phyloP scores from a whole-genome alignment of 2,888 invertebrate genomes.

The Polyommatus iphigenia region DNA sequence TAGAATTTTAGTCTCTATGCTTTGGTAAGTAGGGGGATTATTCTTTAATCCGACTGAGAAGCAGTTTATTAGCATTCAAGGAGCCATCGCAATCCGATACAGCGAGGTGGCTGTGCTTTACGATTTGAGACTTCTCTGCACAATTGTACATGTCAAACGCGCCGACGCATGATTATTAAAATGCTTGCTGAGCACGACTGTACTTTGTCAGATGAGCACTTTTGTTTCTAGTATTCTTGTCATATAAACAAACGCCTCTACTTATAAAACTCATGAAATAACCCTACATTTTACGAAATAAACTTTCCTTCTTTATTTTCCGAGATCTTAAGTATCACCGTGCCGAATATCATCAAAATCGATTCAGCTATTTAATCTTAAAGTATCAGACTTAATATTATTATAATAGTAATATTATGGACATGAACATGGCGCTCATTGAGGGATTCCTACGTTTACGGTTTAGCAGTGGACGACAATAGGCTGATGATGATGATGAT shows the following conservation, averaged over 20 bases:
- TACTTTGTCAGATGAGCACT: not conserved
- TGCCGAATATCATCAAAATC: too few relatives aligned
- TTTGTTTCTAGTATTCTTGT: not conserved
- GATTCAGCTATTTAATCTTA: too few relatives aligned
- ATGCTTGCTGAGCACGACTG: not conserved
- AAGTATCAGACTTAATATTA: too few relatives aligned
- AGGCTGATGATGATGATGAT: too few relatives aligned
- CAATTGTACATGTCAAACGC: conserved; percentile 61
- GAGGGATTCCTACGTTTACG: too few relatives aligned
- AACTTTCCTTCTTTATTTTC: too few relatives aligned
- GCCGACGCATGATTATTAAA: conserved; percentile 25
- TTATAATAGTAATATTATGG: too few relatives aligned
- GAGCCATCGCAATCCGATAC: conserved; percentile 72
- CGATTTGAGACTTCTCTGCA: conserved; percentile 78
- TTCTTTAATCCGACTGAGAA: conserved; percentile 35
- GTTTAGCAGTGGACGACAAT: too few relatives aligned
- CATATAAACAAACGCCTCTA: not conserved
- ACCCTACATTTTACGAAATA: too few relatives aligned
- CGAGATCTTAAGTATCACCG: too few relatives aligned
- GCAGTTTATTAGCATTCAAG: conserved; percentile 67
- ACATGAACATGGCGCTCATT: too few relatives aligned
- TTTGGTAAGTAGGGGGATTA: not conserved
- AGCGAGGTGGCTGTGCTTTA: conserved; percentile 65
- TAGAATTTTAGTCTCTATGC: not conserved
- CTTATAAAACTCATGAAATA: too few relatives aligned